A percentile compares a stretch with the other conserved stretches of the same genome.
Evolutionary conservation across 2,888 invertebrate genomes (phyloP).

Genomic region (Sesamia inferens): DNA sequence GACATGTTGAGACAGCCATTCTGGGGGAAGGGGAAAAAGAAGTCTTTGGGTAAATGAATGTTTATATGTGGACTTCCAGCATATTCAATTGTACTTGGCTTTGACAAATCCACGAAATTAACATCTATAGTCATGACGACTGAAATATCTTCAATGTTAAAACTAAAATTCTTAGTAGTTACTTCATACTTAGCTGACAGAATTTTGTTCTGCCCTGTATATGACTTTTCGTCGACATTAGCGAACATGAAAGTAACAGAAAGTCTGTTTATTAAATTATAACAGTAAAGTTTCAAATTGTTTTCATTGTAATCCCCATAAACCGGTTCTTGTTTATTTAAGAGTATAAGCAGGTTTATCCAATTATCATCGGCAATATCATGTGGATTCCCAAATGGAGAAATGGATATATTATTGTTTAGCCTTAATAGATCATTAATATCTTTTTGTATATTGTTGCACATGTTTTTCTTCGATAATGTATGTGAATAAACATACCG

Average conservation of each 20-base stretch:
- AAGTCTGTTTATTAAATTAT: constrained; percentile 77
- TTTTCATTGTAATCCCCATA: constrained; percentile 73
- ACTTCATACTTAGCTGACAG: constrained; percentile 69
- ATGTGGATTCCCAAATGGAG: constrained; percentile 81
- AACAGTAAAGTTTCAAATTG: constrained; percentile 75
- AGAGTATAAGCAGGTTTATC: constrained; percentile 69
- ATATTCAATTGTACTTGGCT: constrained; percentile 74
- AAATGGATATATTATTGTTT: constrained; percentile 69
- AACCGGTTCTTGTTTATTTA: constrained; percentile 60
- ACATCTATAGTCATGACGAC: constrained; percentile 79
- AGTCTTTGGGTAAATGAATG: constrained; percentile 92
- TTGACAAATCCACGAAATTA: constrained; percentile 81
- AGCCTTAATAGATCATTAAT: constrained; percentile 71
- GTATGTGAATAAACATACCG: constrained; percentile 67
- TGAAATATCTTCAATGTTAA: constrained; percentile 73
- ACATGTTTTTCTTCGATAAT: constrained; percentile 67
- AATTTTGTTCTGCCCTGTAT: constrained; percentile 72
- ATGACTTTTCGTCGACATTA: constrained; percentile 69
- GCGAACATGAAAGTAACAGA: constrained; percentile 75
- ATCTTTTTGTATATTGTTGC: constrained; percentile 75
- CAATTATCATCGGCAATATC: constrained; percentile 76
- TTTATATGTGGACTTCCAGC: constrained; percentile 91
- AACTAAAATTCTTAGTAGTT: constrained; percentile 71
- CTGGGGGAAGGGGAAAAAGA: constrained; percentile 92
- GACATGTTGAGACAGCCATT: constrained; percentile 64